phyloP scores from a whole-genome alignment of 1,140 invertebrate species.

The Brachionus angularis region DNA sequence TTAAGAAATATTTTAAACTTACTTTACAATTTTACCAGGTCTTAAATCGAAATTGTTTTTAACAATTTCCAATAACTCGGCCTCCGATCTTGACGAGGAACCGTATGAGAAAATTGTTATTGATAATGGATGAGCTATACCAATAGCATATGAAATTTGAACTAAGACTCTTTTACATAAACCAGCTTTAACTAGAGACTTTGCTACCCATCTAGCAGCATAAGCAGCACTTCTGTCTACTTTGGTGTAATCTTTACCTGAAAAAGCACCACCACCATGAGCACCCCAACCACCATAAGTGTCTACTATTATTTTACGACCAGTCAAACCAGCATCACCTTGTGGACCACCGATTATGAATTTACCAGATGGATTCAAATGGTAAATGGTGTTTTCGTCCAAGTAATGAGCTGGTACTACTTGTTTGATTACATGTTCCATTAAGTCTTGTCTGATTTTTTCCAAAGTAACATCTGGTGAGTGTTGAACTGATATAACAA shows the following conservation, averaged over 20 bases:
- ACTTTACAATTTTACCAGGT: slow-evolving; percentile 94
- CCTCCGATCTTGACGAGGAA: slow-evolving; percentile 80
- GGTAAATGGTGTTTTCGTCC: slow-evolving; percentile 82
- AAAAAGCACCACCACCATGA: slow-evolving; percentile 92
- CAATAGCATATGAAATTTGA: slow-evolving; percentile 88
- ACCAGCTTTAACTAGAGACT: slow-evolving; percentile 81
- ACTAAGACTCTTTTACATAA: slow-evolving; percentile 80
- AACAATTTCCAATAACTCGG: slow-evolving; percentile 81
- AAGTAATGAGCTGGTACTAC: slow-evolving; percentile 88
- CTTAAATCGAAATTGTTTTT: slow-evolving; percentile 94
- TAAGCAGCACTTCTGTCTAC: slow-evolving; percentile 90
- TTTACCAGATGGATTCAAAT: slow-evolving; percentile 92
- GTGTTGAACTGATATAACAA: slow-evolving; percentile 94
- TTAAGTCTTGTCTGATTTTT: slow-evolving; percentile 75
- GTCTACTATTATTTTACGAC: slow-evolving; percentile 94
- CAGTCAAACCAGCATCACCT: slow-evolving; percentile 91
- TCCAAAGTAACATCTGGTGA: slow-evolving; percentile 84
- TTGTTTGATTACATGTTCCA: slow-evolving; percentile 82
- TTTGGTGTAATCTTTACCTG: slow-evolving; percentile 93
- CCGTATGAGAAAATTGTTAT: slow-evolving; percentile 96
- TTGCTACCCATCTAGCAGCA: slow-evolving; percentile 91
- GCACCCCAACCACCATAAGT: slow-evolving; percentile 97
- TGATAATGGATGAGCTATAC: slow-evolving; percentile 87
- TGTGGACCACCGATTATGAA: slow-evolving; percentile 88
- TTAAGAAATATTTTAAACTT: not conserved